Conservation (phyloP, 2,888 invertebrate genomes). For the Melolontha melolontha region DNA sequence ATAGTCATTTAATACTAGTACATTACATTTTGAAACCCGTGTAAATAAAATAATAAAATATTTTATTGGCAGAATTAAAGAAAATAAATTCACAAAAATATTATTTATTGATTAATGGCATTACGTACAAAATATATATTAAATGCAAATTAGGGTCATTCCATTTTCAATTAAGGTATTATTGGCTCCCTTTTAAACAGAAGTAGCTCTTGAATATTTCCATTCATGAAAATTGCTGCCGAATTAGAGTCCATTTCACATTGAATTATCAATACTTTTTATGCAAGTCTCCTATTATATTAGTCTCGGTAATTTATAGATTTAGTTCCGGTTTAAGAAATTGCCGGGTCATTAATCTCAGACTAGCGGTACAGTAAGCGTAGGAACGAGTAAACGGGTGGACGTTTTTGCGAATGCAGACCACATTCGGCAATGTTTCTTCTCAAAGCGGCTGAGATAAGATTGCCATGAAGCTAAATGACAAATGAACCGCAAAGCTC, state of each 20-base stretch:
- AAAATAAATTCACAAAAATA: neutral
- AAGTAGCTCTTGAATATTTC: slow-evolving; percentile 1
- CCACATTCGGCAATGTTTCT: slow-evolving; percentile 47
- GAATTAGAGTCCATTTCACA: slow-evolving; percentile 9
- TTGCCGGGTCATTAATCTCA: slow-evolving; percentile 47
- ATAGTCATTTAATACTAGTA: too few species aligned
- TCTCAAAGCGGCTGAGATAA: slow-evolving; percentile 46
- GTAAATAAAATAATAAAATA: too few species aligned
- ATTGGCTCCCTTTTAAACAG: neutral
- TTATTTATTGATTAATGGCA: neutral
- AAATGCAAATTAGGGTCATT: slow-evolving; percentile 1
- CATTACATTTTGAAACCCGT: too few species aligned
- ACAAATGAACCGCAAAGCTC: slow-evolving; percentile 47
- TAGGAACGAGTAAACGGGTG: slow-evolving; percentile 34
- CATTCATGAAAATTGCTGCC: neutral
- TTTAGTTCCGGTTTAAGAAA: slow-evolving; percentile 50
- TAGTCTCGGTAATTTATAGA: slow-evolving; percentile 48
- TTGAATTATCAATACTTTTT: slow-evolving; percentile 45
- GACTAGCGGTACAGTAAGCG: slow-evolving; percentile 20
- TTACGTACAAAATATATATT: slow-evolving; percentile 4
- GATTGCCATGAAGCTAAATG: slow-evolving; percentile 47
- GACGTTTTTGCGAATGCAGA: slow-evolving; percentile 48
- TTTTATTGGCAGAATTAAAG: neutral
- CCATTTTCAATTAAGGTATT: slow-evolving; percentile 9
- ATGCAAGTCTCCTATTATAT: slow-evolving; percentile 43